phyloP scores from a whole-genome alignment of 2,113 vertebrate genomes.

The Ardeotis arabs region DNA sequence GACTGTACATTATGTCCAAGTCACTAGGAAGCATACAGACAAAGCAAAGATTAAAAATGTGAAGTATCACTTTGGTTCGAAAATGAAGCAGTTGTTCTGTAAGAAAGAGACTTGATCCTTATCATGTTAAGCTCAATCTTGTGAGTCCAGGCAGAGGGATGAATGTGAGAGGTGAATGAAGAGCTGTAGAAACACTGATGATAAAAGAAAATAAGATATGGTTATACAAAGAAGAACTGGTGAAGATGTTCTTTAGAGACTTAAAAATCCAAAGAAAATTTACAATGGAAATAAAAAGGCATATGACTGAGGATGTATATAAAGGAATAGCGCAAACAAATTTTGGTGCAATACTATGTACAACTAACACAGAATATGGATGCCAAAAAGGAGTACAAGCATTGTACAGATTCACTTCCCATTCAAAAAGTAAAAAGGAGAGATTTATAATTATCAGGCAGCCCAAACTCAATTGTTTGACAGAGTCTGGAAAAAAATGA shows the following conservation, averaged over 20 bases:
- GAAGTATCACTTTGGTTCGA: not conserved
- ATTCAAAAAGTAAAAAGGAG: not conserved
- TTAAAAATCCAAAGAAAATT: not conserved
- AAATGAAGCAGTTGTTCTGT: not conserved
- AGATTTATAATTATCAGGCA: too few relatives aligned
- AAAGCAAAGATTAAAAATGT: not conserved
- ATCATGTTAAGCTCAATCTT: not conserved
- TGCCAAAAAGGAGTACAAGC: not conserved
- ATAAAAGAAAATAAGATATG: not conserved
- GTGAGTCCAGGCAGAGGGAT: rapidly evolving
- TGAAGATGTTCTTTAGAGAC: not conserved
- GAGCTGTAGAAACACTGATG: not conserved
- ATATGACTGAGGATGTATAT: not conserved
- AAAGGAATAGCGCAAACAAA: not conserved
- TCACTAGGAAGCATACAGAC: not conserved
- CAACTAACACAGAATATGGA: not conserved
- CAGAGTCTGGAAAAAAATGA: not conserved
- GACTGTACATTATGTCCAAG: rapidly evolving
- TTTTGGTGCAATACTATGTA: not conserved
- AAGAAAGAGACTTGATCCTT: not conserved
- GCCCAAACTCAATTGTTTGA: not conserved
- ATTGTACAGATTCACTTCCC: not conserved
- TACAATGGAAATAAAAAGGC: not conserved
- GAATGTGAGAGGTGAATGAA: not conserved
- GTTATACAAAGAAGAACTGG: not conserved